A percentile compares a stretch with the other conserved stretches of the same genome.
Evolutionary conservation across 2,113 vertebrate species (phyloP).

Genomic region (Neolamprologus caudopunctatus): DNA sequence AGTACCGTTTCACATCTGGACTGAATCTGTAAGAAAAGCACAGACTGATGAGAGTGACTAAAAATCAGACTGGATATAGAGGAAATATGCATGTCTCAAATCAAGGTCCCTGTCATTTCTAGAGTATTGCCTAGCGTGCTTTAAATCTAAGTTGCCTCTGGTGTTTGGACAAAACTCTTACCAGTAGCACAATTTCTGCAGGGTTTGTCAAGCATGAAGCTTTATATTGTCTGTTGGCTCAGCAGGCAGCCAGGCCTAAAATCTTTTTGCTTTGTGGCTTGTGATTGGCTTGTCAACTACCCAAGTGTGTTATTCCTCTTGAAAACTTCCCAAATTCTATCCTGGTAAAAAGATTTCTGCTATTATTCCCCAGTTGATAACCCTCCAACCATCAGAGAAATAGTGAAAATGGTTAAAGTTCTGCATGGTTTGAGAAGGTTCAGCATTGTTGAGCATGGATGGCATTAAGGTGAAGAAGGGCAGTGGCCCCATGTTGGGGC

Average conservation of each 20-base stretch:
- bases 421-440: slow-evolving; percentile 56
- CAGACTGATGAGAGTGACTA: slow-evolving; percentile 27
- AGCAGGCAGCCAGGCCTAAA: slow-evolving; percentile 40
- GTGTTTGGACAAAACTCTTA: not conserved
- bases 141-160: not conserved
- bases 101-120: not conserved
- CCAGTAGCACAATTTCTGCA: slow-evolving; percentile 7
- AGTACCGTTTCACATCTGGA: slow-evolving; percentile 49
- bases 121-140: slow-evolving; percentile 25
- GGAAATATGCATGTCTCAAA: slow-evolving; percentile 5
- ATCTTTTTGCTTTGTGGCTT: slow-evolving; percentile 27
- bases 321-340: slow-evolving; percentile 43
- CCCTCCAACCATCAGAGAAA: slow-evolving; percentile 12
- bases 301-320: slow-evolving; percentile 41
- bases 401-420: slow-evolving; percentile 46
- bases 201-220: slow-evolving; percentile 31
- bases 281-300: slow-evolving; percentile 26
- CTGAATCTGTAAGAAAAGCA: slow-evolving; percentile 18
- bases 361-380: slow-evolving; percentile 43
- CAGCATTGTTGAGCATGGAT: slow-evolving; percentile 47
- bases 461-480: slow-evolving; percentile 52
- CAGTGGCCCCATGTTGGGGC: slow-evolving; percentile 53
- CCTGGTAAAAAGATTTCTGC: slow-evolving; percentile 20
- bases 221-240: slow-evolving; percentile 53
- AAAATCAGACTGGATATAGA: not conserved